Conservation (phyloP, 2,797 vertebrate species). For the Darevskia nairensis region DNA sequence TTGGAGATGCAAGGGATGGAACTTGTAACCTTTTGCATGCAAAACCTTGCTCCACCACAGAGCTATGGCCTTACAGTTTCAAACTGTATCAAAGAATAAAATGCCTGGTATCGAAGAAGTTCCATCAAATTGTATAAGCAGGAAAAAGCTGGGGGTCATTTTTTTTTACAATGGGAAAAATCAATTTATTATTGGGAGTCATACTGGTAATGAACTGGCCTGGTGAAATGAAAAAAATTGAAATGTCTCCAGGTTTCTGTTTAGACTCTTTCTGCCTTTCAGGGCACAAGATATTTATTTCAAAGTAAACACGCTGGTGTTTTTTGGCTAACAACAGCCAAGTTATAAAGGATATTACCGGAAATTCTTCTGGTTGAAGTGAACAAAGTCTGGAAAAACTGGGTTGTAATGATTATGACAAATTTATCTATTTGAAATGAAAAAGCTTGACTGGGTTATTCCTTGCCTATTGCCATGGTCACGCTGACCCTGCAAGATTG, state of each 20-base stretch:
- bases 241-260: slow-evolving; percentile 37
- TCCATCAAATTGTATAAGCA: not conserved
- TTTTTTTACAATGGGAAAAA: not conserved
- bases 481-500: slow-evolving; percentile 22
- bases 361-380: slow-evolving; percentile 56
- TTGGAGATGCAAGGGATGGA: not conserved
- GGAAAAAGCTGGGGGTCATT: not conserved
- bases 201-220: slow-evolving; percentile 37
- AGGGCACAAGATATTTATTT: slow-evolving; percentile 38
- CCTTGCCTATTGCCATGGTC: slow-evolving; percentile 36
- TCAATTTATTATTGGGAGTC: not conserved
- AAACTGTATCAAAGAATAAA: not conserved
- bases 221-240: slow-evolving; percentile 7
- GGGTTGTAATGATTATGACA: slow-evolving; percentile 47
- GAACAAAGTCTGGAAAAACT: slow-evolving; percentile 61
- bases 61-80: not conserved
- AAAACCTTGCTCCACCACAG: not conserved
- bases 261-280: slow-evolving; percentile 41
- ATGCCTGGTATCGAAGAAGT: not conserved
- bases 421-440: slow-evolving; percentile 47
- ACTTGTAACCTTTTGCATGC: not conserved
- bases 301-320: slow-evolving; percentile 58
- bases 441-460: slow-evolving; percentile 31
- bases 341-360: slow-evolving; percentile 44
- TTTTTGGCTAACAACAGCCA: slow-evolving; percentile 44